Base-by-base conservation (phyloP, 1,140 invertebrate genomes). In the Thaumetopoea pityocampa region DNA sequence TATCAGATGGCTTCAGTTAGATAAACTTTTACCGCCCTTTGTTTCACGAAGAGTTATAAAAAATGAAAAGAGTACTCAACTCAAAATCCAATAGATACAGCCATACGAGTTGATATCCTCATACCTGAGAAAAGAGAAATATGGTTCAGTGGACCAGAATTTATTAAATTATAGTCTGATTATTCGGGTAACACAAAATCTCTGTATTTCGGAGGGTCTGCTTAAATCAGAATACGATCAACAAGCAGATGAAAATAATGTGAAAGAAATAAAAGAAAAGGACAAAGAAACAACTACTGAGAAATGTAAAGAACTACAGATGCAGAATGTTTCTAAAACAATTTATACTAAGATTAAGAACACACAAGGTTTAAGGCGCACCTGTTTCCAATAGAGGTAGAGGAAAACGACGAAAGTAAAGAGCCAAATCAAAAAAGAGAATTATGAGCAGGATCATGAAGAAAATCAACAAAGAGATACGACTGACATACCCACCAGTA, bases 11-110 rank as follows among this genome's bases (percentile, higher is more conserved):
- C 22, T 17, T 19, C 38, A 50, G 18, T 43, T 50, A 12, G 27
- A 47, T 5, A 57, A 49, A 20, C 37, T 57, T 2, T 32, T 57
- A 24, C 40, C 44, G 5, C 42, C 40, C 5, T 57, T 57, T 35
- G 30, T 57, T 5, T 29, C 40, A 2, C 22, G 44, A n/a, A 52
- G 49, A 37, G 27, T 56, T 8, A 46, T 53, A 22, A 50, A 37
- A n/a, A 12, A 18, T 9, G 15, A 26, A 24, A 18, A 38, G 24
- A 7, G 16, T 1, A 8, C n/a, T n/a, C n/a, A n/a, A n/a, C n/a
- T n/a, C n/a, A 9, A 16, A 50, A 50, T 14, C 32, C 41, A 5
- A 41, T 41, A 8, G 49, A 58, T 35, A 20, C 45, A 35, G 44
- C 29, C 7, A 49, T 41, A 14, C 24, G 50, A 20, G 8, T 18